Evolutionary conservation across 2,113 vertebrate genomes (phyloP), one percentile per base, ranked within the genome.

Genomic region (Cettia cetti): DNA sequence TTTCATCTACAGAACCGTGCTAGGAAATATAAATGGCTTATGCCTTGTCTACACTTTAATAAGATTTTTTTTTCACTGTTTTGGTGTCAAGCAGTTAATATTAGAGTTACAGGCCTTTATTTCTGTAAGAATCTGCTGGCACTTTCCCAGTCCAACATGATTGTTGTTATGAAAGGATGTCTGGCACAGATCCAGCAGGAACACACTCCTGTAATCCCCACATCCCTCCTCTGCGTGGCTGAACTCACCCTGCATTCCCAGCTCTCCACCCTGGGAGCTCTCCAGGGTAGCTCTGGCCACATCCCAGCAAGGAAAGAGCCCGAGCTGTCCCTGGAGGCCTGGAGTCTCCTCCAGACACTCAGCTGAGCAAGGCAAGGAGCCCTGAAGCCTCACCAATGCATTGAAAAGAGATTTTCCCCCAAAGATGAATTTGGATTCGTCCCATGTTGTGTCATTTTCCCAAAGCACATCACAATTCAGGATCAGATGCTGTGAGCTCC

Each of bases 201-300:
- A 2, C 13, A 15, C 15, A 0, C 7, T 47, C 69, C 50, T 24
- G 9, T 7, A 4, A 23, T 54, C 14, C 60, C 42, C 66, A 53
- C n/a, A 3, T 6, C 6, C 13, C 17, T 49, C 2, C 1, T 31
- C 1, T 2, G 4, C 9, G 1, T 0, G 24, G 30, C 40, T 52
- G 54, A 78, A 30, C 24, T 10, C 21, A 15, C 24, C 39, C n/a
- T 54, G 47, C 53, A 20, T 15, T 26, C 52, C 47, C 42, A 30
- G 22, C 5, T 39, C 79, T 57, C 27, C 60, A 17, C 9, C 4
- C 3, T 19, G 31, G 50, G 60, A 82, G 33, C 18, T 53, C 37
- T 70, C 57, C 82, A 53, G 27, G n/a, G 31, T 7, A 40, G 17
- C 40, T 23, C 5, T 5, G 31, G 17, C 28, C 42, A n/a, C 26